Evolutionary conservation across 2,797 vertebrate genomes (phyloP), one percentile per base, ranked within the genome.

Genomic region (Dendrocincla tyrannina): DNA sequence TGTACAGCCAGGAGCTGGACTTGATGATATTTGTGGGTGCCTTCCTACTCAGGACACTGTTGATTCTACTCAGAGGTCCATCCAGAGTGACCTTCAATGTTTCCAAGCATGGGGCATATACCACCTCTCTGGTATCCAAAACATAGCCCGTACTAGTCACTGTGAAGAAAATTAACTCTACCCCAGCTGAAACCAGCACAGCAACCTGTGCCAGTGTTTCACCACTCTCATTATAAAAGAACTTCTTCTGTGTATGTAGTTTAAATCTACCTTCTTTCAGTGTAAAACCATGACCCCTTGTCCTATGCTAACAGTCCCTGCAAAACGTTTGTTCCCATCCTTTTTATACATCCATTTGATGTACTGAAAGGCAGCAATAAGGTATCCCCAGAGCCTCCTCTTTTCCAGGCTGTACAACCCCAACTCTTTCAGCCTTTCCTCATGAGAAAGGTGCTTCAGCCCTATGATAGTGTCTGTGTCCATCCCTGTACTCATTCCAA

Each of bases 281-380:
- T 24, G 47, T 49, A 68, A 88, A 91, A 53, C 7, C 49, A 35
- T 27, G n/a, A 64, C 5, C 10, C 7, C 25, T 23, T 35, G 11
- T 44, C 37, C 32, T 72, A 17, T 25, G 0, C 0, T 39, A 67
- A 53, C 20, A 20, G 2, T 7, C 10, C 17, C 37, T 49, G 35
- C 13, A 62, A 50, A 60, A n/a, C 7, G 5, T 32, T 53, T 59
- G 23, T 24, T 39, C 10, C 22, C 28, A 13, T 46, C 8, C 10
- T 35, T 72, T 62, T 46, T 16, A 10, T 33, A 80, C 39, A 20
- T 0, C 2, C 22, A 17, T 17, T 84, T 46, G 27, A 70, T 7
- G 16, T 37, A 64, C 22, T 33, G 44, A 53, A 83, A 68, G 32
- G 17, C 10, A 25, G 5, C 30, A 67, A 7, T 23, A 62, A 67